Conservation (phyloP, 1,140 invertebrate species). For the Megalopta genalis region DNA sequence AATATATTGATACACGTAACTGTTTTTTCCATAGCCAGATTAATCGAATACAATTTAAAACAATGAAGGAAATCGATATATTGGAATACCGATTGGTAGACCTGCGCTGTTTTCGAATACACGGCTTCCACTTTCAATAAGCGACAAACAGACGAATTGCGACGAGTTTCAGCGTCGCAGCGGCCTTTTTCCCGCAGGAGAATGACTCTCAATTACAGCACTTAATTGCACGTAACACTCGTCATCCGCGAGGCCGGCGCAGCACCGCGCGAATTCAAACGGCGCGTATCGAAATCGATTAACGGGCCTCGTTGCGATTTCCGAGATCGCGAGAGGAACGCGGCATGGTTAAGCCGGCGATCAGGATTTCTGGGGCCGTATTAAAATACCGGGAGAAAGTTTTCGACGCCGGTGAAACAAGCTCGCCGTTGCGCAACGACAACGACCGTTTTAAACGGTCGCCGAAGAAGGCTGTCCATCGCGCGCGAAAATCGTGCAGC, state of each 20-base stretch:
- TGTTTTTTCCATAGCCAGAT: too few species aligned
- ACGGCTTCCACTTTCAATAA: too few species aligned
- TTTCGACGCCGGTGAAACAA: background rate
- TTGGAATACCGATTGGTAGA: too few species aligned
- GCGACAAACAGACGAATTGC: background rate
- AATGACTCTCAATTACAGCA: slow-evolving; percentile 11
- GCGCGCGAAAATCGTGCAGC: too few species aligned
- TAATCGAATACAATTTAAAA: too few species aligned
- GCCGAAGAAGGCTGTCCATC: background rate
- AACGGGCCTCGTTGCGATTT: background rate
- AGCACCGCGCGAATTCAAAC: background rate
- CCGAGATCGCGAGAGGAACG: background rate
- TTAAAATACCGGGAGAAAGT: background rate
- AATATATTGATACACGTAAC: too few species aligned
- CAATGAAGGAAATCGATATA: too few species aligned
- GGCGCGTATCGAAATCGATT: too few species aligned
- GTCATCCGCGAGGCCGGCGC: background rate
- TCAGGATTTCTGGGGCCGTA: background rate
- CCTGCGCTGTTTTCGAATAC: too few species aligned
- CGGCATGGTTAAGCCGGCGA: background rate
- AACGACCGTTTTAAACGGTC: background rate
- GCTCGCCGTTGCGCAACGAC: background rate
- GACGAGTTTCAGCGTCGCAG: background rate
- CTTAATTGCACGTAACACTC: slow-evolving; percentile 12
- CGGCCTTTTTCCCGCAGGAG: background rate